These are phyloP conservation scores for Periophthalmodon schlosseri DNA, from an alignment of 2,113 vertebrate genomes.

Conservation along the genomic window DNA sequence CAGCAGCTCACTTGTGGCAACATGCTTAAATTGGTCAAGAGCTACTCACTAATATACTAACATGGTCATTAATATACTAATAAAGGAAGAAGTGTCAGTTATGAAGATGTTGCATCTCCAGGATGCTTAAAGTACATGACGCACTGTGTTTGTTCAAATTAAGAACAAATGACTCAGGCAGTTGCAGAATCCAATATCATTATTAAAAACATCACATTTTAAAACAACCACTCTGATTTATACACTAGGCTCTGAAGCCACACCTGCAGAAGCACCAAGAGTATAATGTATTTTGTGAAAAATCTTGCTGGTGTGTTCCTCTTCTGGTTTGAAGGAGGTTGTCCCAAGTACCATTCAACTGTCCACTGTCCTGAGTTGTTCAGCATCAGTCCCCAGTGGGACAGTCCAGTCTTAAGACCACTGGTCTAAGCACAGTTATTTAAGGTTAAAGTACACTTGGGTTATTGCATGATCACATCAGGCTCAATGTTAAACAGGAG, in stretches of 20 bases:
- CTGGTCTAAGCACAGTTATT: neutral
- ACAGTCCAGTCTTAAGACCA: neutral
- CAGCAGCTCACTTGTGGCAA: neutral
- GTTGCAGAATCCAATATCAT: neutral
- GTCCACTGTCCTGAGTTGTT: neutral
- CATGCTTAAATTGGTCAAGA: neutral
- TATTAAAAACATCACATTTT: neutral
- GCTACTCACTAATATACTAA: neutral
- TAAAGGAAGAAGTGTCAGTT: neutral
- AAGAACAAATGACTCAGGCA: neutral
- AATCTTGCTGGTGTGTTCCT: neutral
- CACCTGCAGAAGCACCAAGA: neutral
- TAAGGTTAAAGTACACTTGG: too few relatives aligned
- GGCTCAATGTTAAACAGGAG: slow-evolving; percentile 92
- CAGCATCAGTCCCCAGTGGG: slow-evolving; percentile 9
- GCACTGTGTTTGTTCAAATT: neutral
- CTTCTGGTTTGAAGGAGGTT: neutral
- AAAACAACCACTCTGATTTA: neutral
- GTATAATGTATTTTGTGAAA: neutral
- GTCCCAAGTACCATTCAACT: neutral
- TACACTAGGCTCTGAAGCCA: too few relatives aligned
- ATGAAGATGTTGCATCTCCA: neutral
- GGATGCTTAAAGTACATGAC: neutral
- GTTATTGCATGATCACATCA: slow-evolving; percentile 86
- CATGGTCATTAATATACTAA: neutral